Base-by-base conservation (phyloP, 2,113 vertebrate genomes). In the Notiomystis cincta region DNA sequence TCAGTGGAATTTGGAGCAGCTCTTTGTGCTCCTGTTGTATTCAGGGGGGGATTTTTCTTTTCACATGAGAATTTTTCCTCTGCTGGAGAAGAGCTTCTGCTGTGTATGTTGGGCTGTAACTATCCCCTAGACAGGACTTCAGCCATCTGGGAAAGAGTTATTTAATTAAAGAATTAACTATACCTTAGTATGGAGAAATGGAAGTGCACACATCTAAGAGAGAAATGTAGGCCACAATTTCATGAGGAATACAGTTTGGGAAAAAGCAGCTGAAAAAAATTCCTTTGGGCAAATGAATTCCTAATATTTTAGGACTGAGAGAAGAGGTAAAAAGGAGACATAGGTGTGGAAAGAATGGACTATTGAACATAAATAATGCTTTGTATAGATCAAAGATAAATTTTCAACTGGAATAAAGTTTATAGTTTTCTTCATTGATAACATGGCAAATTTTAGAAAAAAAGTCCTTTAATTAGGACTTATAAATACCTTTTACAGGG, bases 161-260 rank as follows among this genome's bases (percentile, higher is more conserved):
- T 45, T 91, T 95, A 89, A 94, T 95, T 95, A 93, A 93, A 91
- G 69, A 71, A 79, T 87, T 94, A 94, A 80, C 53, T 57, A 21
- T 48, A 64, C 58, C 70, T 70, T 45, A 47, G 80, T 66, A 65
- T 30, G 50, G 61, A 60, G 45, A 78, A 92, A 66, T 58, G 12
- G 30, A 23, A 92, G 40, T 23, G 37, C 25, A 13, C 48, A 35
- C 25, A 72, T 82, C 28, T 66, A 25, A 77, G 51, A 87, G 18
- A 40, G n/a, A 79, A 95, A 94, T 90, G 37, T 80, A 85, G 66
- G 84, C 18, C 87, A 77, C 3, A 0, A 11, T 65, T 87, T 10
- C 33, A 35, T 14, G 22, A 54, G 38, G 21, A 38, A 75, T 42
- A 40, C 1, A 1, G 51, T 33, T 60, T 42, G 15, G 23, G 53